Conservation (phyloP, 2,113 vertebrate genomes). For the Engraulis encrasicolus region DNA sequence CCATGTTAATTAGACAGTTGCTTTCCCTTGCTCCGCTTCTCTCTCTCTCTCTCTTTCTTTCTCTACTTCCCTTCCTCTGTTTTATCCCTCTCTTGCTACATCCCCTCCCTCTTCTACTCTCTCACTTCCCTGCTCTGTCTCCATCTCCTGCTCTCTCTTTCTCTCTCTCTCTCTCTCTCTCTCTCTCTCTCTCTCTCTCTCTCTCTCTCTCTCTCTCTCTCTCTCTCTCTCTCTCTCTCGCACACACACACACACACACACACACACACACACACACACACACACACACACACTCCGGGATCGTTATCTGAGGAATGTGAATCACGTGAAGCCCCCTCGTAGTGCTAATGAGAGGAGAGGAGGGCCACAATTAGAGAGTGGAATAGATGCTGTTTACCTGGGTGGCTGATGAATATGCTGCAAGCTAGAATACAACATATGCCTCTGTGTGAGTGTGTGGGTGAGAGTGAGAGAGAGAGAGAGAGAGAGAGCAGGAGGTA, state of each 20-base stretch:
- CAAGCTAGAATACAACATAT: neutral
- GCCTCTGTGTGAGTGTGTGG: neutral
- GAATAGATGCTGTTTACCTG: slow-evolving; percentile 12
- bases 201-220: too few relatives aligned
- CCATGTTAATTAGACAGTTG: neutral
- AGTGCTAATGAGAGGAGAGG: neutral
- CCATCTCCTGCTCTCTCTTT: neutral
- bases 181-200: neutral
- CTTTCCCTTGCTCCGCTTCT: neutral
- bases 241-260: too few relatives aligned
- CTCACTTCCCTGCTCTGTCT: too few relatives aligned
- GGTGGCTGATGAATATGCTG: neutral
- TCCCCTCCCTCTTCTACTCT: too few relatives aligned
- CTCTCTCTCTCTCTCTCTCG: too few relatives aligned
- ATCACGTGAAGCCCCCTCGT: neutral
- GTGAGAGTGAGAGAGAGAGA: too few relatives aligned
- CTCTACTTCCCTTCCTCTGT: neutral
- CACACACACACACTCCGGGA: too few relatives aligned
- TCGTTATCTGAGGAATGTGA: neutral
- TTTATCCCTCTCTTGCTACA: too few relatives aligned
- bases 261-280: too few relatives aligned
- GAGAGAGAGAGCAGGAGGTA: too few relatives aligned
- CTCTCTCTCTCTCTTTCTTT: neutral
- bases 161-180: neutral
- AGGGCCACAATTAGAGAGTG: neutral